These are phyloP conservation scores for Microcebus tavaratra DNA, from an alignment of 2,113 vertebrate genomes.

Conservation along the genomic window DNA sequence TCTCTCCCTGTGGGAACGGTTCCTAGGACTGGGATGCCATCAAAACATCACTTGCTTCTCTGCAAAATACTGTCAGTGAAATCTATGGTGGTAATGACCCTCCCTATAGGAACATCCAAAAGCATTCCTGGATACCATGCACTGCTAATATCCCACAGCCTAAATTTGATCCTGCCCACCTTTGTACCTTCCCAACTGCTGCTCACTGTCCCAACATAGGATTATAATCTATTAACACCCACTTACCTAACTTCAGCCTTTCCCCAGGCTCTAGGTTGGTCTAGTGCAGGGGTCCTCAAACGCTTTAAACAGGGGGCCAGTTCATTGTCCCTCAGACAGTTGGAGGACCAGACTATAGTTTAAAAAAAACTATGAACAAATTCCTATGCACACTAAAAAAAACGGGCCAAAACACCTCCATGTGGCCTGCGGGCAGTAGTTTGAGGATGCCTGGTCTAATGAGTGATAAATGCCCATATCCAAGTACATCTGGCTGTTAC, in stretches of 20 bases:
- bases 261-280: not conserved
- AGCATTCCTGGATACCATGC: not conserved
- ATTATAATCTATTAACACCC: not conserved
- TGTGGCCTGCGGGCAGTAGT: too few relatives aligned
- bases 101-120: not conserved
- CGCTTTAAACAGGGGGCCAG: too few relatives aligned
- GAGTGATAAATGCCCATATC: too few relatives aligned
- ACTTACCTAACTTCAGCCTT: not conserved
- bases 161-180: not conserved
- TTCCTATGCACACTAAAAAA: too few relatives aligned
- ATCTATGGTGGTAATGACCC: not conserved
- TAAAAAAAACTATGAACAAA: too few relatives aligned
- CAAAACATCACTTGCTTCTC: not conserved
- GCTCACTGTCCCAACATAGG: not conserved
- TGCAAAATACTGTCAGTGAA: not conserved
- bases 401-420: too few relatives aligned
- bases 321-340: too few relatives aligned
- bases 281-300: too few relatives aligned
- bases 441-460: too few relatives aligned
- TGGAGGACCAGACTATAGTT: too few relatives aligned
- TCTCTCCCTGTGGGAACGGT: too few relatives aligned
- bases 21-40: rapidly evolving
- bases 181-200: not conserved
- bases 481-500: not conserved
- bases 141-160: not conserved